Percentiles rank a stretch among this genome's conserved stretches.
These are phyloP conservation scores for Sebastes diploproa DNA, from an alignment of 2,797 vertebrate species.

Conservation along the genomic window DNA sequence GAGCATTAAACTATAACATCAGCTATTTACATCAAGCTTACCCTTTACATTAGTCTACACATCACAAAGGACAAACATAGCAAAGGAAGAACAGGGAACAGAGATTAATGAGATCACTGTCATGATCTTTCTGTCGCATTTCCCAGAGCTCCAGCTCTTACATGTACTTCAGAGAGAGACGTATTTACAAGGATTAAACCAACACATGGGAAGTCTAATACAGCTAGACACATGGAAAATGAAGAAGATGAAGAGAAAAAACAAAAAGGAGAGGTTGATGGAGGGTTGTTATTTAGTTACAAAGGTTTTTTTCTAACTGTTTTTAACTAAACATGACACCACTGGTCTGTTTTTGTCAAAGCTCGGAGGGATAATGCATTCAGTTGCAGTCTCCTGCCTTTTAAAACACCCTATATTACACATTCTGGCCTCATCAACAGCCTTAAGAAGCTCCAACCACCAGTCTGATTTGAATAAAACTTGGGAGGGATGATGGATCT, in stretches of 20 bases:
- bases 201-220: background rate
- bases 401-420: background rate
- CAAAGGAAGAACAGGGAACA: background rate
- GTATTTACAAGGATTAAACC: slow-evolving; percentile 1
- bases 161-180: background rate
- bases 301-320: background rate
- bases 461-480: slow-evolving; percentile 16
- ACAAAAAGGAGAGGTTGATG: background rate
- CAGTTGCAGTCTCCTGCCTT: background rate
- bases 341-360: background rate
- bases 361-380: background rate
- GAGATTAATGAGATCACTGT: background rate
- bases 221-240: background rate
- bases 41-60: background rate
- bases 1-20: background rate
- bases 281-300: background rate
- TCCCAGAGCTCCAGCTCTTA: background rate
- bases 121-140: background rate
- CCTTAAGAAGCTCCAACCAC: background rate
- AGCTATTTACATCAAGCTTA: background rate
- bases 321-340: background rate
- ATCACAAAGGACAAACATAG: background rate
- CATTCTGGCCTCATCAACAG: slow-evolving; percentile 3
- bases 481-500: background rate
- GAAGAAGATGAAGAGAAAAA: background rate